A percentile compares a stretch with the other conserved stretches of the same genome.
These are phyloP conservation scores for Mesorhabditis spiculigera DNA, from an alignment of 2,888 invertebrate species.

Conservation along the genomic window DNA sequence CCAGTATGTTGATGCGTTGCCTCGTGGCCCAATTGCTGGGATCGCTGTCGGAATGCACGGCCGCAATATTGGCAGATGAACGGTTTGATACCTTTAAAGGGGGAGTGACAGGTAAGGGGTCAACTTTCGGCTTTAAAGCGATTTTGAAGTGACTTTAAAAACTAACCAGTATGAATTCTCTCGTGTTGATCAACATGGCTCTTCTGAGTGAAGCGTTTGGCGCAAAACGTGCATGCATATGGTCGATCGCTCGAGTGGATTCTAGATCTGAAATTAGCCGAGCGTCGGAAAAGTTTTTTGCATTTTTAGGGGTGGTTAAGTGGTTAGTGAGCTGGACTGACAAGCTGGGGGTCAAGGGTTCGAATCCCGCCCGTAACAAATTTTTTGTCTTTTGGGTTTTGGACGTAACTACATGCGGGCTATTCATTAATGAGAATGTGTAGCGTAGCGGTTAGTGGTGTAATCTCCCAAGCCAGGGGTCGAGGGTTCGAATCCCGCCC, in stretches of 20 bases:
- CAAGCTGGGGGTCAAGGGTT: too few species aligned
- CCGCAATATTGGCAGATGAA: constrained; percentile 51
- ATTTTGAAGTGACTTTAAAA: background rate
- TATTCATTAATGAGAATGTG: too few species aligned
- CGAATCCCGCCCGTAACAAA: too few species aligned
- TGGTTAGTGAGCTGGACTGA: too few species aligned
- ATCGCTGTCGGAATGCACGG: constrained; percentile 51
- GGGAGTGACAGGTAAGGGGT: background rate
- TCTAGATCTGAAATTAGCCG: constrained; percentile 14
- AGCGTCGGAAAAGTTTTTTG: too few species aligned
- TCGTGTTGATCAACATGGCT: constrained; percentile 57
- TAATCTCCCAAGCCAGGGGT: too few species aligned
- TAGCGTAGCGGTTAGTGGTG: too few species aligned
- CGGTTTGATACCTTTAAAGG: constrained; percentile 45
- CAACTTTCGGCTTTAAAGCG: background rate
- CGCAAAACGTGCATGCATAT: constrained; percentile 47
- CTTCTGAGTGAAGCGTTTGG: constrained; percentile 56
- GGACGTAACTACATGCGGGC: too few species aligned
- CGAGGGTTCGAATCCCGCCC: too few species aligned
- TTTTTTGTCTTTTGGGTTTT: too few species aligned
- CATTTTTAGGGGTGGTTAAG: too few species aligned
- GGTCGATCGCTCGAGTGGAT: constrained; percentile 53
- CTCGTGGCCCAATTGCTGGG: constrained; percentile 55
- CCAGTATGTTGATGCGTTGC: constrained; percentile 8
- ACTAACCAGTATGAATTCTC: constrained; percentile 52